Percentiles rank a stretch among this genome's conserved stretches.
These are phyloP conservation scores for human DNA, from an alignment of 2,113 vertebrate species.

Conservation along the genomic window DNA sequence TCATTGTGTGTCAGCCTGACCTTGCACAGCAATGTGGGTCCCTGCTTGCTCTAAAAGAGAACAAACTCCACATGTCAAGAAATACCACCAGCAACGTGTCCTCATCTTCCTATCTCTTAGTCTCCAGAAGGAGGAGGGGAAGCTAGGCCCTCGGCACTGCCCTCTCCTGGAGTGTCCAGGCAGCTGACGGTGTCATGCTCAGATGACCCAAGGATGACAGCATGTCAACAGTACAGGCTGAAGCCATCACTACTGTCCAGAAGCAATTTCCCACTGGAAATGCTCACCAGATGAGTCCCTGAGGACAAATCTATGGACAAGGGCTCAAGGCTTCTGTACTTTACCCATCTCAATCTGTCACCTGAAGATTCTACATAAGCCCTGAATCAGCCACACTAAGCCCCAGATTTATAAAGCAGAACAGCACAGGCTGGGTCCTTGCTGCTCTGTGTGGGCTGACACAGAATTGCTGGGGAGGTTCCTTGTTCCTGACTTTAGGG, in stretches of 20 bases:
- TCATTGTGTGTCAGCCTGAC: not conserved
- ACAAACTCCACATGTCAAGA: not conserved
- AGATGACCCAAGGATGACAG: not conserved
- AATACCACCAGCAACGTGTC: rapidly evolving
- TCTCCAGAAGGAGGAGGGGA: not conserved
- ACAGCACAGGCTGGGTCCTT: rapidly evolving
- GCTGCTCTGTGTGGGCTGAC: not conserved
- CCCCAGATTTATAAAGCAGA: not conserved
- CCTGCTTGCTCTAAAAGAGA: not conserved
- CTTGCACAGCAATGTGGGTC: not conserved
- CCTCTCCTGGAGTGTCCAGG: not conserved
- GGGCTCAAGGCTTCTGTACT: not conserved
- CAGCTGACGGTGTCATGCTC: rapidly evolving
- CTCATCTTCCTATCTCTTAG: not conserved
- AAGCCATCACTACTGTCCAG: not conserved
- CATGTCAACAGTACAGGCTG: not conserved
- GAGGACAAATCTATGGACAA: not conserved
- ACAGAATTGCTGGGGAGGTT: not conserved
- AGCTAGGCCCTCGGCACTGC: not conserved
- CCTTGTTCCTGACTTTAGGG: not conserved
- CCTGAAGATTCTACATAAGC: not conserved
- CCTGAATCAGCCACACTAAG: rapidly evolving
- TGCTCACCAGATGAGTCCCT: not conserved
- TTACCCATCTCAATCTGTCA: not conserved
- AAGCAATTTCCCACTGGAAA: not conserved